These are phyloP conservation scores for Sycophila sp. DNA, from an alignment of 1,140 invertebrate genomes.

Conservation along the genomic window DNA sequence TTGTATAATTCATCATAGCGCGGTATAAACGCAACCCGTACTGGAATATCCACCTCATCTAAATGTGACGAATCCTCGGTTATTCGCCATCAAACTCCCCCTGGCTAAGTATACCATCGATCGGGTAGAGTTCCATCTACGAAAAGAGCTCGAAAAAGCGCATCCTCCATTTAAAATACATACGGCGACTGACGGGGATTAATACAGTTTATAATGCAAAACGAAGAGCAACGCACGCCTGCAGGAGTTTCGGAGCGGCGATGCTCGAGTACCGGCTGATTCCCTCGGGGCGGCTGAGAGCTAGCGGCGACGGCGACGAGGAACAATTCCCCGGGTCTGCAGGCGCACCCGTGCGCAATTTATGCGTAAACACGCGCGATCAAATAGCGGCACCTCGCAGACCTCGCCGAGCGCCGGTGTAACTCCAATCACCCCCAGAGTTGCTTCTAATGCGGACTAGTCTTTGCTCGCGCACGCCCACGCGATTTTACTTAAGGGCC, in stretches of 20 bases:
- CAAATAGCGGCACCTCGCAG: slow-evolving; percentile 13
- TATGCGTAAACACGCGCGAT: slow-evolving; percentile 39
- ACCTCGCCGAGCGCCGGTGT: neutral
- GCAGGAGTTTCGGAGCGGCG: neutral
- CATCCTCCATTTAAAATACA: too few relatives aligned
- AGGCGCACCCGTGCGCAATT: slow-evolving; percentile 26
- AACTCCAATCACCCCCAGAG: too few relatives aligned
- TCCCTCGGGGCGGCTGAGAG: neutral
- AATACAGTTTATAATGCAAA: slow-evolving; percentile 15
- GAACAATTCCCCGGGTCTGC: slow-evolving; percentile 14
- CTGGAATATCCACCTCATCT: too few relatives aligned
- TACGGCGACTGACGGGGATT: too few relatives aligned
- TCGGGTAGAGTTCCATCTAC: too few relatives aligned
- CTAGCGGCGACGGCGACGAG: neutral
- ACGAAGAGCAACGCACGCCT: neutral
- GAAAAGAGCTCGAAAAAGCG: too few relatives aligned
- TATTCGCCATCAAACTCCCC: too few relatives aligned
- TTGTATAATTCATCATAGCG: too few relatives aligned
- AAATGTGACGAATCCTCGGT: too few relatives aligned
- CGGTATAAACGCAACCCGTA: too few relatives aligned
- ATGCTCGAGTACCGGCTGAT: too few relatives aligned
- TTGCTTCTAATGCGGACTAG: slow-evolving; percentile 21
- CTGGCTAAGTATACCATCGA: too few relatives aligned
- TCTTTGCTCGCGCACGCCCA: neutral
- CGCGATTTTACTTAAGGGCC: neutral